Conservation (phyloP, 2,888 invertebrate species). For the Phaedon cochleariae region DNA sequence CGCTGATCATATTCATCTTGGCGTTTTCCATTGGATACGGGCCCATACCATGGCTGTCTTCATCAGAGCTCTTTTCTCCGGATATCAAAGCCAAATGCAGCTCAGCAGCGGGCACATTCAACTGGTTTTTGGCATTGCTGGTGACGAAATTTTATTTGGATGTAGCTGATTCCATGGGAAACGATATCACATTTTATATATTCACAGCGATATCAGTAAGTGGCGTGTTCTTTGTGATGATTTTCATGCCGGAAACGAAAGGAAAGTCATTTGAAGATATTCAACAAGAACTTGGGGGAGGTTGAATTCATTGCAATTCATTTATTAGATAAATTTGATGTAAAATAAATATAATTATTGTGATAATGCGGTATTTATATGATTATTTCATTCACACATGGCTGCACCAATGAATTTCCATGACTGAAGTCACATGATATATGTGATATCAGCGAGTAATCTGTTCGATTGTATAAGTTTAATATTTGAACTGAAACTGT, state of each 20-base stretch:
- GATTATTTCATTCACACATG: too few species aligned
- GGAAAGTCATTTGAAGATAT: constrained; percentile 54
- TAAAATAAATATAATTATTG: background rate
- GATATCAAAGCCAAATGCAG: constrained; percentile 81
- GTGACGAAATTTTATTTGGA: constrained; percentile 78
- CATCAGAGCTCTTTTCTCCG: constrained; percentile 82
- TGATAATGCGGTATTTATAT: too few species aligned
- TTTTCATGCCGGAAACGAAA: constrained; percentile 56
- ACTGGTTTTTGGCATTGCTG: constrained; percentile 83
- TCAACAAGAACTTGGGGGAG: constrained; percentile 35
- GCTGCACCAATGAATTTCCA: too few species aligned
- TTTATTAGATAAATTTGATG: background rate
- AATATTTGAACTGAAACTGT: too few species aligned
- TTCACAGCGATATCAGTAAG: constrained; percentile 73
- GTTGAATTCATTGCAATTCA: background rate
- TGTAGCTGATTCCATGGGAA: constrained; percentile 66
- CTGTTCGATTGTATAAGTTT: too few species aligned
- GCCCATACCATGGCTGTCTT: constrained; percentile 89
- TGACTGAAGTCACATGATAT: too few species aligned
- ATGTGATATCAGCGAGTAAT: too few species aligned
- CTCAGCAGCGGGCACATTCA: constrained; percentile 82
- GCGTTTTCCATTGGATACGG: constrained; percentile 86
- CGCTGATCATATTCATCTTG: constrained; percentile 78
- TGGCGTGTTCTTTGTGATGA: constrained; percentile 70
- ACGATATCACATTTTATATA: constrained; percentile 77